Base-by-base conservation (phyloP, 2,113 vertebrate genomes). In the Casuarius casuarius region DNA sequence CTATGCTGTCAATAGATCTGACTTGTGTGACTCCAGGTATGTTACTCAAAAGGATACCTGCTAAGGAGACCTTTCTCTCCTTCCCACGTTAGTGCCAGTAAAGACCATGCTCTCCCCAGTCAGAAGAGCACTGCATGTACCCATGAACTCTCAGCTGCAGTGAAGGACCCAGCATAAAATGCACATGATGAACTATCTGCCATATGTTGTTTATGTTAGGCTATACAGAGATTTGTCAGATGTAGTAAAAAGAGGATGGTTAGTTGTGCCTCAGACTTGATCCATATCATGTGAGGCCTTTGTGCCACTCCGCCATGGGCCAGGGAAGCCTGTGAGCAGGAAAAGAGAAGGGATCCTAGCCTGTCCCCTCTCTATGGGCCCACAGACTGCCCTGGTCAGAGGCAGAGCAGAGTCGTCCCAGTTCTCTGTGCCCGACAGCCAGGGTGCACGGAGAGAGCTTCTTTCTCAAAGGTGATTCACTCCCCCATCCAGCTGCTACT, bases 391-490 rank as follows among this genome's bases (percentile, higher is more conserved):
- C 54, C 40, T 38, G 40, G 26, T 68, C 74, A 80, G 46, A 84
- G 20, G 20, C 21, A 75, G 25, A 68, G 40, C 51, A 78, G 28
- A 74, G 19, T 21, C 0, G 0, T 23, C 15, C 21, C 0, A 0
- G 1, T 6, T 29, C 44, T 74, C 63, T 44, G 42, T n/a, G 28
- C 22, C 46, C 35, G 38, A 68, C 63, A 70, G 26, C 18, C 67
- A 68, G 68, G 12, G 21, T 70, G 42, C 25, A 58, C 1, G 3
- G 51, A 56, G 35, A 77, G 31, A 77, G 20, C 14, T 25, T 62
- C 38, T 10, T 29, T 38, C 31, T 31, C 16, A 54, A 54, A 79
- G 29, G 7, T 65, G 21, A 19, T 59, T 58, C 63, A 16, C 42
- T 51, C 28, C 15, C 12, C 70, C 49, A 65, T 15, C 8, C 18